phyloP scores from a whole-genome alignment of 1,140 invertebrate genomes.

The Scaptomyza hsui region DNA sequence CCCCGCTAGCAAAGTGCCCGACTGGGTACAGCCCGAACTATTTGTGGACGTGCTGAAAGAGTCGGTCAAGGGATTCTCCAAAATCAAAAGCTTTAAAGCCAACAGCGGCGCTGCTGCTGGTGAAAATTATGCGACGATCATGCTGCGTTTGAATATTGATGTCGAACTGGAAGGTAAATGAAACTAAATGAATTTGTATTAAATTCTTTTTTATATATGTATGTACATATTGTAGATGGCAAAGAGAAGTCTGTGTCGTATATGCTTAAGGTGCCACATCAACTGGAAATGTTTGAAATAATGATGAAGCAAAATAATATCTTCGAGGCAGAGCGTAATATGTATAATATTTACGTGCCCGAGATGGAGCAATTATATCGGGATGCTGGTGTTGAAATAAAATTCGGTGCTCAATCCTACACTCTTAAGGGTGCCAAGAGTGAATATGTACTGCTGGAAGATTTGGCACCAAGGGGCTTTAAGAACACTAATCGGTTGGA shows the following conservation, averaged over 20 bases:
- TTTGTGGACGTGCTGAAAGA: constrained; percentile 60
- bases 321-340: constrained; percentile 53
- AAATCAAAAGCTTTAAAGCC: constrained; percentile 57
- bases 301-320: constrained; percentile 47
- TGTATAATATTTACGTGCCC: constrained; percentile 60
- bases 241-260: constrained; percentile 46
- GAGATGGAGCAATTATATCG: constrained; percentile 75
- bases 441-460: constrained; percentile 85
- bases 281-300: constrained; percentile 20
- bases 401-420: constrained; percentile 57
- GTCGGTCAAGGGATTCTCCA: constrained; percentile 51
- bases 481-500: constrained; percentile 85
- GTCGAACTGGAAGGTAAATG: constrained; percentile 59
- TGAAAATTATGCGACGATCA: constrained; percentile 66
- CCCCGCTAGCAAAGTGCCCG: constrained; percentile 37
- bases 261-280: constrained; percentile 64
- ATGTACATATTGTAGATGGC: constrained; percentile 46
- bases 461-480: constrained; percentile 83
- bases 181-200: neutral
- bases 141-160: constrained; percentile 56
- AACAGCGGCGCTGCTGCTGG: constrained; percentile 45
- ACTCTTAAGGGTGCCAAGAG: constrained; percentile 35
- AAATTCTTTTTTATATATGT: neutral
- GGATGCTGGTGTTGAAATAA: constrained; percentile 60
- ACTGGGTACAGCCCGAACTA: constrained; percentile 52